Evolutionary conservation across 2,797 vertebrate species (phyloP).

Genomic region (Clarias laeviceps): DNA sequence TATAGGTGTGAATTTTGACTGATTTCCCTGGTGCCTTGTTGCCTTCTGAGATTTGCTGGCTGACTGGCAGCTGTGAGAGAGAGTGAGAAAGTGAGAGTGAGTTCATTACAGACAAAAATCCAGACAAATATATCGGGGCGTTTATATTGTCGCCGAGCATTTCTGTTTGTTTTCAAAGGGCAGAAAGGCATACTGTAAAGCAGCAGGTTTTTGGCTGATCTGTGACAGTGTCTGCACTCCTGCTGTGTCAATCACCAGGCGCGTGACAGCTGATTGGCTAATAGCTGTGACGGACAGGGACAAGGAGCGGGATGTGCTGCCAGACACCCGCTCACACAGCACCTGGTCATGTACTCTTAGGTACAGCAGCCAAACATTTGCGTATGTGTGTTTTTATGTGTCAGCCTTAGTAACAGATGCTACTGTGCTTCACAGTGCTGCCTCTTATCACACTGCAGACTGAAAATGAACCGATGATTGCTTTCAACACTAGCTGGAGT

Average conservation of each 20-base stretch:
- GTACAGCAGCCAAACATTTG: slow-evolving; percentile 39
- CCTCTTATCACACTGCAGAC: slow-evolving; percentile 21
- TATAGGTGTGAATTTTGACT: slow-evolving; percentile 52
- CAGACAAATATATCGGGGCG: slow-evolving; percentile 36
- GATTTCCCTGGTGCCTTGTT: slow-evolving; percentile 53
- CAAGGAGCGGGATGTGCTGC: slow-evolving; percentile 60
- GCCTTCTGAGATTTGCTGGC: slow-evolving; percentile 36
- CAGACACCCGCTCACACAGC: slow-evolving; percentile 67
- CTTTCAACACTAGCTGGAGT: slow-evolving; percentile 32
- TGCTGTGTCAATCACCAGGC: slow-evolving; percentile 59
- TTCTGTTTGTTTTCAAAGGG: slow-evolving; percentile 64
- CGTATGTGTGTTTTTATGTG: slow-evolving; percentile 41
- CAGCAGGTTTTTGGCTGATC: slow-evolving; percentile 74
- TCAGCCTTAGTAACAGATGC: slow-evolving; percentile 36
- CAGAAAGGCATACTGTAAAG: slow-evolving; percentile 76
- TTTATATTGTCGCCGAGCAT: slow-evolving; percentile 71
- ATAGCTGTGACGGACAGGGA: slow-evolving; percentile 64
- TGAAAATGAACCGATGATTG: slow-evolving; percentile 19
- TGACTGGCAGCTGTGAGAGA: slow-evolving; percentile 43
- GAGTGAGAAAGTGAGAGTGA: not conserved
- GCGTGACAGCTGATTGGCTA: slow-evolving; percentile 66
- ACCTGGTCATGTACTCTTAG: slow-evolving; percentile 70
- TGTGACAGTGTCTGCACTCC: slow-evolving; percentile 62
- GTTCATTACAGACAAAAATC: slow-evolving; percentile 19
- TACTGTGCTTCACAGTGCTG: slow-evolving; percentile 24